These are phyloP conservation scores for Automeris io DNA, from an alignment of 2,888 invertebrate species.

Conservation along the genomic window DNA sequence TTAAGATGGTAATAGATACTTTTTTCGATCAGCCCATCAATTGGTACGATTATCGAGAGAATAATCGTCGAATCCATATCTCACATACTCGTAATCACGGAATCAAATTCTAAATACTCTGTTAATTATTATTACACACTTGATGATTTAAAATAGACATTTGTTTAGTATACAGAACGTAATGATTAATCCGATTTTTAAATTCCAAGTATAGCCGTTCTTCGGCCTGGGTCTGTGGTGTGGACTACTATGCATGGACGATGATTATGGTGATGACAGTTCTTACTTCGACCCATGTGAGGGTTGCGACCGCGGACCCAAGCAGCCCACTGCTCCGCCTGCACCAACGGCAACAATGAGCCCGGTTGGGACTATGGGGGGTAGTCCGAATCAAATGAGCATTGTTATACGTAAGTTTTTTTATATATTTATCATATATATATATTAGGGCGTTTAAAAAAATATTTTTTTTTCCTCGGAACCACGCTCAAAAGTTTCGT, in stretches of 20 bases:
- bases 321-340: constrained; percentile 16
- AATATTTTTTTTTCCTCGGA: too few relatives aligned
- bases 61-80: not conserved
- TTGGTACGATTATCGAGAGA: not conserved
- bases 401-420: constrained; percentile 38
- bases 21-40: not conserved
- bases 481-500: too few relatives aligned
- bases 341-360: constrained; percentile 14
- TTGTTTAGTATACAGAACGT: too few relatives aligned
- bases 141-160: too few relatives aligned
- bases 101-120: too few relatives aligned
- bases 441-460: too few relatives aligned
- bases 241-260: constrained; percentile 42
- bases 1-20: too few relatives aligned
- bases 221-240: constrained; percentile 34
- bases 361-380: constrained; percentile 15
- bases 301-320: constrained; percentile 11
- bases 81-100: too few relatives aligned
- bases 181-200: too few relatives aligned
- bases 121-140: too few relatives aligned
- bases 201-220: constrained; percentile 36
- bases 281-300: constrained; percentile 12
- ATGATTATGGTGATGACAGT: constrained; percentile 25
- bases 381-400: constrained; percentile 22
- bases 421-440: too few relatives aligned